A percentile compares a stretch with the other conserved stretches of the same genome.
Evolutionary conservation across 1,140 invertebrate genomes (phyloP).

Genomic region (Stratiolaelaps scimitus): DNA sequence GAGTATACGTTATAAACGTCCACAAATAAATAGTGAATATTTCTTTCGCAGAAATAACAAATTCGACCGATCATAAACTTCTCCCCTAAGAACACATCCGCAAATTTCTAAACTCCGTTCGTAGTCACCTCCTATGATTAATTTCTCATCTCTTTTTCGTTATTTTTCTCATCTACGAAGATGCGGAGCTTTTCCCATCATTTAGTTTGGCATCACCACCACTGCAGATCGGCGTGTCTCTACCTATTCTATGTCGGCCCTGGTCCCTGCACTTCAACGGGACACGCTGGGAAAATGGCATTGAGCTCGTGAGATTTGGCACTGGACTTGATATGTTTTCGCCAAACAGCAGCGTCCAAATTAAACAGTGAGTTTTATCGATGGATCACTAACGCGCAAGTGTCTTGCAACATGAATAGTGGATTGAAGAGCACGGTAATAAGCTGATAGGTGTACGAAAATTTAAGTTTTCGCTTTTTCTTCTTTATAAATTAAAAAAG

Average conservation of each 20-base stretch:
- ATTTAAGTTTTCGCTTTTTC: too few relatives aligned
- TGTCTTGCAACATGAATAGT: too few relatives aligned
- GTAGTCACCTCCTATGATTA: background rate
- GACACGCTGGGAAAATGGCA: background rate
- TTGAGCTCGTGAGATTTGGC: slow-evolving; percentile 1
- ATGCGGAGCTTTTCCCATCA: slow-evolving; percentile 11
- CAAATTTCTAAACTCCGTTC: background rate
- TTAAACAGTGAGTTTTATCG: background rate
- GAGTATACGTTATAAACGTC: too few relatives aligned
- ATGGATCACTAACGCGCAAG: too few relatives aligned
- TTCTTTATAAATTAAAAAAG: too few relatives aligned
- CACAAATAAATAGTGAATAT: too few relatives aligned
- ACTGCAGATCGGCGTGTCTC: background rate
- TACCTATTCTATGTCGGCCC: background rate
- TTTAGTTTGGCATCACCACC: background rate
- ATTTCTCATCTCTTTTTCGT: background rate
- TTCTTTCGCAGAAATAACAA: too few relatives aligned
- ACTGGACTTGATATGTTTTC: slow-evolving; percentile 18
- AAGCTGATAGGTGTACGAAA: too few relatives aligned
- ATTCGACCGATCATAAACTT: too few relatives aligned
- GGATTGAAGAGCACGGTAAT: too few relatives aligned
- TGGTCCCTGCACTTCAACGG: slow-evolving; percentile 20
- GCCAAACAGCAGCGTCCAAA: background rate
- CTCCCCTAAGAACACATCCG: too few relatives aligned
- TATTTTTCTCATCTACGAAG: background rate